Base-by-base conservation (phyloP, 2,888 invertebrate species). In the Agelastica alni region DNA sequence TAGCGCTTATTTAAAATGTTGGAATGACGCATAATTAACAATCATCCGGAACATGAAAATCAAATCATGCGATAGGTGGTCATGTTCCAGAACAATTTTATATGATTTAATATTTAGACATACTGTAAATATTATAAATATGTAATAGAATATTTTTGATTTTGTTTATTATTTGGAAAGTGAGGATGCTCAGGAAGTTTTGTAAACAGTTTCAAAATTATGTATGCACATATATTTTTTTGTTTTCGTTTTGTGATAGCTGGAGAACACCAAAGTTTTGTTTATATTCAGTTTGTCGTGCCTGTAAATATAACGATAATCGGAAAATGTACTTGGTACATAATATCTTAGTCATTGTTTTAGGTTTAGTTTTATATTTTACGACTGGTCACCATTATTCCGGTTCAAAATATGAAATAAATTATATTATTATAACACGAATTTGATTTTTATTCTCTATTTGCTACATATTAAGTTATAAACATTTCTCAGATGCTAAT, bases 221-320 rank as follows among this genome's bases (percentile, higher is more conserved):
- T 54, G 17, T 61, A 42, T 36, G 44, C 39, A 51, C 58, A 43
- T 59, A 49, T n/a, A n/a, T 60, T 39, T 58, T 46, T 49, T 20
- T 32, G 31, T 42, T 61, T 62, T 60, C n/a, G 57, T 67, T 69
- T 74, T 75, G 76, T 76, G 75, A 74, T 81, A 83, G 84, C 84
- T 84, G 84, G 84, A 85, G 81, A 80, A 80, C 81, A 82, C 83
- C 84, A 84, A 84, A 85, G 84, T 83, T 79, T 70, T 74, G 78
- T 78, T 78, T 75, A 75, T 79, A 79, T 77, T 44, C 73, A 32
- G 9, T 46, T 32, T 18, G 30, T 42, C 10, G 10, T 73, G 78
- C 79, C 79, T 65, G 64, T 66, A 66, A 48, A 66, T 66, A 66
- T 63, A 62, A 49, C 43, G 37, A 42, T 51, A 52, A 62, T 46